phyloP scores from a whole-genome alignment of 2,888 invertebrate species.

The Trissonchulus sp. region DNA sequence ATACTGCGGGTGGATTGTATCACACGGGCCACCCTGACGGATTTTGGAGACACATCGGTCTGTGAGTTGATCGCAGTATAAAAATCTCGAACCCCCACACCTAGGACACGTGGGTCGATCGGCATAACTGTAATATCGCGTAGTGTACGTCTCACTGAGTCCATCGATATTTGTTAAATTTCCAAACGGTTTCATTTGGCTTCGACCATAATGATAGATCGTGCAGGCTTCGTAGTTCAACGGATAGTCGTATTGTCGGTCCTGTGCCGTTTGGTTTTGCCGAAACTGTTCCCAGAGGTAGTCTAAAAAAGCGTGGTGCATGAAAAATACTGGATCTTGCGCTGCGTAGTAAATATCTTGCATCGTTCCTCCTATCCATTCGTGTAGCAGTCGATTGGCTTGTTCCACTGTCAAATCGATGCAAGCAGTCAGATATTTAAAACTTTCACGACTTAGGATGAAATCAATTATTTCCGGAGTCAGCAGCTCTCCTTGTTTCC shows the following conservation, averaged over 20 bases:
- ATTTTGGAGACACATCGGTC: slow-evolving; percentile 22
- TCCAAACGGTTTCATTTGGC: slow-evolving; percentile 21
- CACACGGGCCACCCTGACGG: not conserved
- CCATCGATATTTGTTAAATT: slow-evolving; percentile 18
- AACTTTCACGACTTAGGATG: not conserved
- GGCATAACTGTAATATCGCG: slow-evolving; percentile 9
- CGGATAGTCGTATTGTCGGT: slow-evolving; percentile 15
- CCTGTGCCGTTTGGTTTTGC: not conserved
- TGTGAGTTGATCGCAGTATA: not conserved
- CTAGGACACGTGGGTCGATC: not conserved
- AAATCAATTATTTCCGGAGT: slow-evolving; percentile 6
- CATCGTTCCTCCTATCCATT: slow-evolving; percentile 32
- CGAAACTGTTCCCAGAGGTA: slow-evolving; percentile 24
- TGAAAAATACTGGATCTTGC: slow-evolving; percentile 27
- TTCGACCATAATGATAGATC: slow-evolving; percentile 22
- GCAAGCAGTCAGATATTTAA: slow-evolving; percentile 27
- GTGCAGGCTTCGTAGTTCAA: slow-evolving; percentile 25
- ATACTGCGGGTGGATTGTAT: not conserved
- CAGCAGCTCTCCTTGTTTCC: not conserved
- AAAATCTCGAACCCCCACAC: slow-evolving; percentile 8
- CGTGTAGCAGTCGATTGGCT: slow-evolving; percentile 23
- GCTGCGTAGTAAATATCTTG: slow-evolving; percentile 28
- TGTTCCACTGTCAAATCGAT: slow-evolving; percentile 28
- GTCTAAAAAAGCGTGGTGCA: slow-evolving; percentile 20
- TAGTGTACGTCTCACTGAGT: slow-evolving; percentile 16